Evolutionary conservation across 1,140 invertebrate species (phyloP).

Genomic region (Vanessa atalanta): DNA sequence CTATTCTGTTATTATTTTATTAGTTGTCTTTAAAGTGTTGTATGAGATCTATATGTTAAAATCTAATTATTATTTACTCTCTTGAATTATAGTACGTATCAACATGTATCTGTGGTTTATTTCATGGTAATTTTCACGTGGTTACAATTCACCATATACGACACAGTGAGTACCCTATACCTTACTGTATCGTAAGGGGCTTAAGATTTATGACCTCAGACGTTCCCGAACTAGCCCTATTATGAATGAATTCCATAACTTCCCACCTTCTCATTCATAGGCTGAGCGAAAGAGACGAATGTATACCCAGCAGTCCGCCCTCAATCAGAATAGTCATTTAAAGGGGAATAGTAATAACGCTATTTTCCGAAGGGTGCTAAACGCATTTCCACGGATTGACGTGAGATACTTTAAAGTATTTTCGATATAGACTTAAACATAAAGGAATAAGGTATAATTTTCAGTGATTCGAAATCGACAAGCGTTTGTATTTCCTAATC

Average conservation of each 20-base stretch:
- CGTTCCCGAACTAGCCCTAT: slow-evolving; percentile 32
- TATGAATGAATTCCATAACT: slow-evolving; percentile 29
- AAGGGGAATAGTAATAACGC: slow-evolving; percentile 23
- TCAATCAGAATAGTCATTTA: slow-evolving; percentile 20
- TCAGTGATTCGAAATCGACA: not conserved
- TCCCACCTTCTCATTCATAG: slow-evolving; percentile 24
- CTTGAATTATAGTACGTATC: not conserved
- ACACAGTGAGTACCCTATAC: slow-evolving; percentile 29
- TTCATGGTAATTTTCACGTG: slow-evolving; percentile 12
- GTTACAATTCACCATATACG: not conserved
- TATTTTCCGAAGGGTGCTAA: slow-evolving; percentile 51
- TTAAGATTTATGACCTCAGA: slow-evolving; percentile 57
- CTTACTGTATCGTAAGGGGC: slow-evolving; percentile 41
- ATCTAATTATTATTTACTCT: too few species aligned
- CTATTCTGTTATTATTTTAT: too few species aligned
- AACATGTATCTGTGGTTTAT: not conserved
- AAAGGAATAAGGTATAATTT: not conserved
- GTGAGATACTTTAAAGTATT: not conserved
- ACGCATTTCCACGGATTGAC: slow-evolving; percentile 43
- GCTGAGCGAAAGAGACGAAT: slow-evolving; percentile 21
- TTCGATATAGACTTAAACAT: not conserved
- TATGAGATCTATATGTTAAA: too few species aligned
- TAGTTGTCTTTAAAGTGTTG: too few species aligned
- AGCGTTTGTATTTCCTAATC: slow-evolving; percentile 31
- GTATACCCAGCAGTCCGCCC: slow-evolving; percentile 17